Base-by-base conservation (phyloP, 2,888 invertebrate genomes). In the Silvanus unidentatus region DNA sequence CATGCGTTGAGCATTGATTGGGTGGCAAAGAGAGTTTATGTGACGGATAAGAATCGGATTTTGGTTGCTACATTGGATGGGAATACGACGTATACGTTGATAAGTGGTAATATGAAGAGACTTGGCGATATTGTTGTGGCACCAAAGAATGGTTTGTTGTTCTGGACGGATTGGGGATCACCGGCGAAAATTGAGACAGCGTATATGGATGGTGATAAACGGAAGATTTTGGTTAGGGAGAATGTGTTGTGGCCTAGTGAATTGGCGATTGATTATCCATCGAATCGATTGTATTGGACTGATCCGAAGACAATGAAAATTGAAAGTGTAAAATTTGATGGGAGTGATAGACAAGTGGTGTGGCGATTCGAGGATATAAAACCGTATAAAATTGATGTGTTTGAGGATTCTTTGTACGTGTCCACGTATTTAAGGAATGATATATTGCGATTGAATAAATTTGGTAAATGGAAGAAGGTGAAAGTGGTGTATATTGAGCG, bases 211-310 rank as follows among this genome's bases (percentile, higher is more conserved):
- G 89, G 88, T 27, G 62, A 64, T 39, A 68, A 66, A 35, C 54
- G 71, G 22, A 61, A 45, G 42, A 52, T 64, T 6, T 69, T 88
- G 30, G 77, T 85, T 40, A 63, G 74, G 43, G 74, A 76, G 2
- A 76, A 81, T 55, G 73, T 84, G 48, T 77, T 83, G 10, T 86
- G 88, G 77, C 88, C 88, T 1, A 78, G 80, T 2, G 86, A 89
- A 54, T 75, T 92, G 37, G 82, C 89, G 3, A 76, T 91, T 43
- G 87, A 88, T 69, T 78, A 81, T 65, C 79, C 86, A 0, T 82
- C 84, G 0, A 73, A 75, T n/a, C 74, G 91, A 4, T 69, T 93
- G 2, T 92, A 91, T 75, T 89, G 88, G 86, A 80, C 86, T 9
- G 93, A 93, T 73, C 80, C 82, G n/a, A 88, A 88, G 68, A 78